Evolutionary conservation across 2,113 vertebrate species (phyloP).

Genomic region (Toxotes jaculatrix): DNA sequence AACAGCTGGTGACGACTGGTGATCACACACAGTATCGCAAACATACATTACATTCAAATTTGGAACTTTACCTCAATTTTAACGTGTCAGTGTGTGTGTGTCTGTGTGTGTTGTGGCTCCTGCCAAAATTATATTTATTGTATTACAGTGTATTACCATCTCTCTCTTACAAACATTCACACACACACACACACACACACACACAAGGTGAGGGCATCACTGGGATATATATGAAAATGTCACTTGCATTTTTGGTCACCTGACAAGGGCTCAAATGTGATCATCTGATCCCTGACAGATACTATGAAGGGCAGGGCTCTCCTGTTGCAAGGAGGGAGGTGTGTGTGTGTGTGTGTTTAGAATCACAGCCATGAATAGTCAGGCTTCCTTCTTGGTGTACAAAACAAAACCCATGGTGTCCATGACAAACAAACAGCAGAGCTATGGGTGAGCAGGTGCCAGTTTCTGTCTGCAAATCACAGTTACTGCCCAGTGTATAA

Average conservation of each 20-base stretch:
- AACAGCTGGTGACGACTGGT: not conserved
- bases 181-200: constrained; percentile 20
- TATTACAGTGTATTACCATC: not conserved
- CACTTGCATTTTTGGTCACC: constrained; percentile 61
- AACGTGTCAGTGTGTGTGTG: not conserved
- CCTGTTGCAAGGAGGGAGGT: constrained; percentile 58
- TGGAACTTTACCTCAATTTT: not conserved
- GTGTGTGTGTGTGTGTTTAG: not conserved
- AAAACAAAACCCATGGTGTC: constrained; percentile 56
- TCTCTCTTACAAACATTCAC: not conserved
- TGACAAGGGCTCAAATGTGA: constrained; percentile 68
- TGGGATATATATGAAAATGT: constrained; percentile 59
- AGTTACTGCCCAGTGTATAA: constrained; percentile 41
- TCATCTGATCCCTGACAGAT: constrained; percentile 66
- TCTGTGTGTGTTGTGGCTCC: not conserved
- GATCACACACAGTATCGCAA: not conserved
- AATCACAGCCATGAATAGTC: constrained; percentile 16
- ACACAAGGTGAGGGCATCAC: constrained; percentile 5
- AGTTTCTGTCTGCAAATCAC: constrained; percentile 44
- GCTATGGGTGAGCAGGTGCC: constrained; percentile 23
- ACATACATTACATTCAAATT: not conserved
- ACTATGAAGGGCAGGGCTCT: constrained; percentile 71
- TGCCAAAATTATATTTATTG: not conserved
- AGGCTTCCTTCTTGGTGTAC: constrained; percentile 15
- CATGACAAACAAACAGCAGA: constrained; percentile 59